Conservation (phyloP, 2,888 invertebrate species). For the Diarsia dahlii region DNA sequence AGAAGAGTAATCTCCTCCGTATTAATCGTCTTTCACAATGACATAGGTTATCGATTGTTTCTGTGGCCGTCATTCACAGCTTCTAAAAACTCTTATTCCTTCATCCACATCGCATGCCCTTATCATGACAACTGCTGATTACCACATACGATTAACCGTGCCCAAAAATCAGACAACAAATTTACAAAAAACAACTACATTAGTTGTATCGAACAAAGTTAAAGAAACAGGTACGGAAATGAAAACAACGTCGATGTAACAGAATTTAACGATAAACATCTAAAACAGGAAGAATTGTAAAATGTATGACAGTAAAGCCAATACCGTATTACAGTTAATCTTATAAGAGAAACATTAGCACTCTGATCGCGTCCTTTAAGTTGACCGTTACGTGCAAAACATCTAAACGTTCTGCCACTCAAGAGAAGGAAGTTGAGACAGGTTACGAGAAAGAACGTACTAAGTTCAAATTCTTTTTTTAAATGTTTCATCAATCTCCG, state of each 20-base stretch:
- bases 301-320: conserved; percentile 10
- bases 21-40: too few relatives aligned
- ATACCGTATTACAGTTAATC: conserved; percentile 31
- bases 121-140: neutral
- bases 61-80: neutral
- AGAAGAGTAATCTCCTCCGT: too few relatives aligned
- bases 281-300: conserved; percentile 41
- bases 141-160: neutral
- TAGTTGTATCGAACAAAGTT: neutral
- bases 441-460: neutral
- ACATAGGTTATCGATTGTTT: neutral
- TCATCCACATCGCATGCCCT: neutral
- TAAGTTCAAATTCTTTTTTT: too few relatives aligned
- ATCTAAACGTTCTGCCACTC: conserved; percentile 8
- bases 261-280: conserved; percentile 12
- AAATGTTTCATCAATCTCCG: too few relatives aligned
- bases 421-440: neutral
- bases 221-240: conserved; percentile 2
- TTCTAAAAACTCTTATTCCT: neutral
- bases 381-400: conserved; percentile 18
- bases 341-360: conserved; percentile 8
- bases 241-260: conserved; percentile 15
- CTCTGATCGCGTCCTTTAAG: conserved; percentile 14
- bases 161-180: neutral
- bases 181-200: too few relatives aligned